A percentile compares a stretch with the other conserved stretches of the same genome.
phyloP scores from a whole-genome alignment of 2,113 vertebrate species.

The Rhineura floridana region DNA sequence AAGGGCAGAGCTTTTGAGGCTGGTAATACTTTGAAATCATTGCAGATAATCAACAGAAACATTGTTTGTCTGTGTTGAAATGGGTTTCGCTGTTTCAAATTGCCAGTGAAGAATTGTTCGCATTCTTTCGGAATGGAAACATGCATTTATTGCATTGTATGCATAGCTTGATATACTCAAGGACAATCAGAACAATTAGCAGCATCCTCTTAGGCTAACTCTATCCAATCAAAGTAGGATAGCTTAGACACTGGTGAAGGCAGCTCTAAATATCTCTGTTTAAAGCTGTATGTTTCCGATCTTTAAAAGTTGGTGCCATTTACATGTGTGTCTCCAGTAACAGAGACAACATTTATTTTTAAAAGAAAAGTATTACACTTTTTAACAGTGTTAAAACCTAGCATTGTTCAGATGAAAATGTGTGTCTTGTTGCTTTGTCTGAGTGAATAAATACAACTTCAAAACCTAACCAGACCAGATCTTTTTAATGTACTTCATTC shows the following conservation, averaged over 20 bases:
- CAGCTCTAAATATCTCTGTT: not conserved
- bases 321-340: not conserved
- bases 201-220: conserved; percentile 12
- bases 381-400: not conserved
- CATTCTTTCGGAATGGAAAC: conserved; percentile 9
- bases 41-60: conserved; percentile 12
- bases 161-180: conserved; percentile 19
- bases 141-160: conserved; percentile 31
- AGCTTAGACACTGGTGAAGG: conserved; percentile 15
- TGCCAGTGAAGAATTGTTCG: not conserved
- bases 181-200: not conserved
- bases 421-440: not conserved
- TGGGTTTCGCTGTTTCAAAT: not conserved
- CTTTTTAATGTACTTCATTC: conserved; percentile 19
- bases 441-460: not conserved
- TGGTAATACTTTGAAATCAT: not conserved
- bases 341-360: not conserved
- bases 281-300: not conserved
- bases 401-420: not conserved
- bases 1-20: not conserved
- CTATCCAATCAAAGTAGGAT: not conserved
- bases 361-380: not conserved
- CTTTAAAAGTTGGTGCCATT: not conserved
- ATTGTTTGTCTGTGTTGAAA: conserved; percentile 14
- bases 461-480: not conserved